Percentiles rank a stretch among this genome's conserved stretches.
Evolutionary conservation across 2,888 invertebrate species (phyloP).

Genomic region (Dicyrtoma fusca): DNA sequence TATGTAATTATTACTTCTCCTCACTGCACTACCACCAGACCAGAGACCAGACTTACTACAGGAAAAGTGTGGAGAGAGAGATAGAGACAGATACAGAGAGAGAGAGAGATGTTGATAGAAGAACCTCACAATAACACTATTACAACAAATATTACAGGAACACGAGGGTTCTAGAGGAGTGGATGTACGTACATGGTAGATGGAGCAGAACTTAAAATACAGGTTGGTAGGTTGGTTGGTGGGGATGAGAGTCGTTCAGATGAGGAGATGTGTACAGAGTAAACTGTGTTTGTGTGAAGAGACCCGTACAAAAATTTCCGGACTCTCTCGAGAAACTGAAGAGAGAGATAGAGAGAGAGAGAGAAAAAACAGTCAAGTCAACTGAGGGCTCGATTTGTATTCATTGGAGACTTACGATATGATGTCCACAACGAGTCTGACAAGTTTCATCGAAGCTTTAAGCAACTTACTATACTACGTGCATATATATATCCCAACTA

Average conservation of each 20-base stretch:
- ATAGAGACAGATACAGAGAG: not conserved
- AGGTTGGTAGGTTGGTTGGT: no score
- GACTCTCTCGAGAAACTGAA: no score
- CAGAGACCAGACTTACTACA: conserved; percentile 22
- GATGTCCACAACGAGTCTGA: conserved; percentile 36
- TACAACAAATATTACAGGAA: not conserved
- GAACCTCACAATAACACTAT: not conserved
- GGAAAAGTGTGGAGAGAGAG: conserved; percentile 10
- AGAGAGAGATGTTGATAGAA: no score
- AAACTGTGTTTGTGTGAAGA: not conserved
- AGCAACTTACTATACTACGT: not conserved
- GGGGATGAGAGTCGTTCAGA: not conserved
- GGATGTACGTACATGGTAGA: not conserved
- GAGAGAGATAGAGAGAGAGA: not conserved
- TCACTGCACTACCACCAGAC: conserved; percentile 2
- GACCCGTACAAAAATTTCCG: conserved; percentile 3
- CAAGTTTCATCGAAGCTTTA: conserved; percentile 34
- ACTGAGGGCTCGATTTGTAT: conserved; percentile 23
- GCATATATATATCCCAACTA: not conserved
- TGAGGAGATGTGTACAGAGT: not conserved
- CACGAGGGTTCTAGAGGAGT: not conserved
- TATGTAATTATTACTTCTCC: no score
- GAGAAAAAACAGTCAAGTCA: conserved; percentile 21
- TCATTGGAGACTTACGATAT: conserved; percentile 11
- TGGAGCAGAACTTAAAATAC: not conserved